These are phyloP conservation scores for Pangasianodon gigas DNA, from an alignment of 2,113 vertebrate species.

Conservation along the genomic window DNA sequence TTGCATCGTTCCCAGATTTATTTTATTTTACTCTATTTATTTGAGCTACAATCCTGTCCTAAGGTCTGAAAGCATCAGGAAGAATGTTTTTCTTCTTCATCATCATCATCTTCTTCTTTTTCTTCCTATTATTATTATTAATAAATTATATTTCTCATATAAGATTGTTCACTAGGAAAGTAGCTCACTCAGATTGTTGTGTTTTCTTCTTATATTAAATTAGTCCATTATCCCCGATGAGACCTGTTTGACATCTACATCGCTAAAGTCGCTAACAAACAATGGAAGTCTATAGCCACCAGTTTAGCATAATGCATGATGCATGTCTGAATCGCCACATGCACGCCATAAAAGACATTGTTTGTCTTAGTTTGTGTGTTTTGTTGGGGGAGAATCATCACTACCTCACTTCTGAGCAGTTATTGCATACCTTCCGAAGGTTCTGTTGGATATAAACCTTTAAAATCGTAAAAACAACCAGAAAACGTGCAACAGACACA, in stretches of 20 bases:
- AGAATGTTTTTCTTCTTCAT: not conserved
- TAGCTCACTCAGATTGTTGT: not conserved
- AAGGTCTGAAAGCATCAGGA: not conserved
- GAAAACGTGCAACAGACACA: too few species aligned
- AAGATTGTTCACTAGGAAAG: too few species aligned
- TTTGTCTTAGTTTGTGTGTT: not conserved
- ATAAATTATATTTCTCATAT: not conserved
- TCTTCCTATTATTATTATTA: not conserved
- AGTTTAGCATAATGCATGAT: not conserved
- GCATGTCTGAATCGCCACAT: too few species aligned
- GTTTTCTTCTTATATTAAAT: not conserved
- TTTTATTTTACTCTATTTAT: not conserved
- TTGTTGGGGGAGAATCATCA: not conserved
- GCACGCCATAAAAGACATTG: not conserved
- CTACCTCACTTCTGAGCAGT: not conserved
- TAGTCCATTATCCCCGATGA: not conserved
- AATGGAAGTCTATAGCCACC: not conserved
- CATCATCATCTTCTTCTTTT: not conserved
- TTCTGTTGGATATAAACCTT: too few species aligned
- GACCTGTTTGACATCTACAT: not conserved
- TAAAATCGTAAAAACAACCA: too few species aligned
- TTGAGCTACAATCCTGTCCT: not conserved
- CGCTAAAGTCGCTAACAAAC: not conserved
- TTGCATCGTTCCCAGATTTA: not conserved
- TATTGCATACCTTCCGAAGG: too few species aligned